Evolutionary conservation across 2,888 invertebrate genomes (phyloP), one percentile per base, ranked within the genome.

Genomic region (Pterostichus madidus): DNA sequence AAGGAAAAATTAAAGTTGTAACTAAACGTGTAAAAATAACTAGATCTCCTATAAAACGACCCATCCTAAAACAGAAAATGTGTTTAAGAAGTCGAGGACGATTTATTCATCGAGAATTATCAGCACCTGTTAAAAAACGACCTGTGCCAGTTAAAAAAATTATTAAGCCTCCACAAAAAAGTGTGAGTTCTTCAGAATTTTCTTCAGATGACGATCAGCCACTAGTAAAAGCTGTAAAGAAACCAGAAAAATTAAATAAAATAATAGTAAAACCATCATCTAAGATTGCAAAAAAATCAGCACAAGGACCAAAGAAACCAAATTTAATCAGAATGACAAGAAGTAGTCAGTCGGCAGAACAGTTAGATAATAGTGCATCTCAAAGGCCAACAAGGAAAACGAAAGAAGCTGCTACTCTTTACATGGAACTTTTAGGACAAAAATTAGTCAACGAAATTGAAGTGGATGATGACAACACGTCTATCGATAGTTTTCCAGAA

Each of bases 331-430:
- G 83, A 53, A n/a, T 83, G 15, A 83, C 83, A 7, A 76, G 83
- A 61, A 82, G 82, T 64, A 52, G 49, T 17, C 83, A 76, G 64
- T 52, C 83, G n/a, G 13, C 77, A 39, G 59, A 59, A 44, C 64
- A 53, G 7, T 49, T 68, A 64, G 78, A 77, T 78, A 56, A 39
- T 7, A 39, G 17, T 83, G 75, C 87, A n/a, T 85, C 87, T 5
- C 87, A 88, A 83, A 88, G 94, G 53, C 94, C 94, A 0, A 91
- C 93, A 8, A 91, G 95, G 46, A 95, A 94, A 88, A 95, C 95
- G 0, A 95, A 95, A 88, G 94, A 95, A 89, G 94, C 94, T 31
- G 95, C 95, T 0, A 92, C 94, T 6, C 92, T 94, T 80, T 95
- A 94, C 85, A 94, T 95, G 93, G 95, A 95, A 86, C 92, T 95